phyloP scores from a whole-genome alignment of 2,113 vertebrate genomes.

The Terrapene triunguis region DNA sequence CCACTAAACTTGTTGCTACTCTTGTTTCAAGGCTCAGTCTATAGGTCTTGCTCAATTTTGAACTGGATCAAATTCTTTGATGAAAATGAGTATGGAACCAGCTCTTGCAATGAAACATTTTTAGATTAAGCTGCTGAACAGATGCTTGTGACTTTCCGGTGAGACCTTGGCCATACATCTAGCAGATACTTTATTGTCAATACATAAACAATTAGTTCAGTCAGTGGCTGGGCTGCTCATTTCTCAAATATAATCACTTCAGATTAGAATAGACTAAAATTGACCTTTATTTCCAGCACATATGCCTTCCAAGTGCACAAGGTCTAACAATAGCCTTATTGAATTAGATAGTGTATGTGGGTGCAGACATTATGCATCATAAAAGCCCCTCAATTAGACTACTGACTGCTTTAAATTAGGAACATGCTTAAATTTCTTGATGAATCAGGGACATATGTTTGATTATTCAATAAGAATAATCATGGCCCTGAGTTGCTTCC shows the following conservation, averaged over 20 bases:
- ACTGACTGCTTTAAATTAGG: neutral
- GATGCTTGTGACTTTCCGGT: neutral
- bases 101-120: neutral
- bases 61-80: neutral
- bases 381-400: neutral
- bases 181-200: neutral
- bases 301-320: fast-evolving
- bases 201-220: neutral
- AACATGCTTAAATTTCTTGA: neutral
- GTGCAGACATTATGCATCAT: neutral
- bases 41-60: neutral
- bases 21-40: constrained; percentile 13
- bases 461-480: neutral
- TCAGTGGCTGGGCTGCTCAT: neutral
- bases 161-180: neutral
- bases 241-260: neutral
- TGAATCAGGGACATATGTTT: neutral
- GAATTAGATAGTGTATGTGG: neutral
- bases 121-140: neutral
- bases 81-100: neutral
- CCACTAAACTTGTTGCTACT: neutral
- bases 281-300: neutral
- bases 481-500: neutral
- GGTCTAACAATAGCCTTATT: neutral
- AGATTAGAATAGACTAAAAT: neutral